Conservation (phyloP, 2,797 vertebrate genomes). For the Argya squamiceps region DNA sequence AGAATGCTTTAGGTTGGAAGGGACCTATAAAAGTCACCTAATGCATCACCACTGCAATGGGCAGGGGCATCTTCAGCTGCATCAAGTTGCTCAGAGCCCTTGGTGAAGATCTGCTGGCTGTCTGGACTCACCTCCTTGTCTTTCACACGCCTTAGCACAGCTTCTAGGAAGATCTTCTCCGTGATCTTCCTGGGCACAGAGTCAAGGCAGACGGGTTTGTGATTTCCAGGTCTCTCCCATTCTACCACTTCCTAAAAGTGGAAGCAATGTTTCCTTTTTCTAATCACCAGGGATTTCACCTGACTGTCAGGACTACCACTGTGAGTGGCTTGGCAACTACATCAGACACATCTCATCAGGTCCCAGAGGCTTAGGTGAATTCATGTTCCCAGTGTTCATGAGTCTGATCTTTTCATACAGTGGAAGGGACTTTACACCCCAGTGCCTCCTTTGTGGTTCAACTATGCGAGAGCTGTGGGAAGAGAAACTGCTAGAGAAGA, state of each 20-base stretch:
- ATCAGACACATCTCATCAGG: background rate
- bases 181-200: background rate
- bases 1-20: background rate
- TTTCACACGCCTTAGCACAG: fast-evolving
- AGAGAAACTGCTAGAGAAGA: background rate
- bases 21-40: background rate
- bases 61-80: background rate
- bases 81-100: background rate
- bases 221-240: background rate
- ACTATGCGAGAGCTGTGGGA: fast-evolving
- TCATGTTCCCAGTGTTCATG: background rate
- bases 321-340: background rate
- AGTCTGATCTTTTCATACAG: background rate
- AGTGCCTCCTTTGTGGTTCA: background rate
- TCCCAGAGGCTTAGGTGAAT: background rate
- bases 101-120: background rate
- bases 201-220: background rate
- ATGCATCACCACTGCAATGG: background rate
- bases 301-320: fast-evolving
- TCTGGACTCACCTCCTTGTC: background rate
- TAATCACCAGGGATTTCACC: background rate
- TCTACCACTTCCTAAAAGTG: background rate
- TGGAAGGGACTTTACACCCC: background rate
- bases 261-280: background rate
- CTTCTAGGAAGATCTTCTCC: background rate